Evolutionary conservation across 2,797 vertebrate genomes (phyloP).

Genomic region (Dryobates pubescens): DNA sequence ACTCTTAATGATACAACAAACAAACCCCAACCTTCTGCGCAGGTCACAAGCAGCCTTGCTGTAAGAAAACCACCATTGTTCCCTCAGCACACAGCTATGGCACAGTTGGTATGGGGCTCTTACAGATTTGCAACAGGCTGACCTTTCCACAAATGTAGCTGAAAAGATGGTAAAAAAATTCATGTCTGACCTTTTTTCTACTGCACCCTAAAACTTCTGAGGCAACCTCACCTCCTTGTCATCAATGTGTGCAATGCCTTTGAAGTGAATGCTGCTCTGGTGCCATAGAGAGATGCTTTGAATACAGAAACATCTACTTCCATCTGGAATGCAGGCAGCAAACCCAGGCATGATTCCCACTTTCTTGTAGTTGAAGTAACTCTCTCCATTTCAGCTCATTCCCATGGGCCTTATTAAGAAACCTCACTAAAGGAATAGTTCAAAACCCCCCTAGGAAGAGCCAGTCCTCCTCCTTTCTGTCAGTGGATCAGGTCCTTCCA

Average conservation of each 20-base stretch:
- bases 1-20: neutral
- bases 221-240: neutral
- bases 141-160: neutral
- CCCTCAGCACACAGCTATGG: neutral
- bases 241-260: neutral
- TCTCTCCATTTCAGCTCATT: neutral
- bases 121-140: neutral
- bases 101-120: neutral
- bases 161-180: neutral
- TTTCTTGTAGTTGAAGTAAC: constrained; percentile 26
- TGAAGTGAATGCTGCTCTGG: neutral
- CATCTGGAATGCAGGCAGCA: constrained; percentile 43
- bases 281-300: neutral
- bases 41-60: neutral
- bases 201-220: neutral
- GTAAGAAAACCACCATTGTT: neutral
- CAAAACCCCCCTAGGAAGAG: neutral
- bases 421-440: neutral
- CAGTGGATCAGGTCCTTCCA: neutral
- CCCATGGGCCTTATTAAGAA: constrained; percentile 22
- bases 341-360: constrained; percentile 12
- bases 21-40: neutral
- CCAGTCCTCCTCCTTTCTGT: neutral
- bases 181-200: neutral
- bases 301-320: constrained; percentile 24